phyloP scores from a whole-genome alignment of 2,113 vertebrate species.

The Carassius auratus region DNA sequence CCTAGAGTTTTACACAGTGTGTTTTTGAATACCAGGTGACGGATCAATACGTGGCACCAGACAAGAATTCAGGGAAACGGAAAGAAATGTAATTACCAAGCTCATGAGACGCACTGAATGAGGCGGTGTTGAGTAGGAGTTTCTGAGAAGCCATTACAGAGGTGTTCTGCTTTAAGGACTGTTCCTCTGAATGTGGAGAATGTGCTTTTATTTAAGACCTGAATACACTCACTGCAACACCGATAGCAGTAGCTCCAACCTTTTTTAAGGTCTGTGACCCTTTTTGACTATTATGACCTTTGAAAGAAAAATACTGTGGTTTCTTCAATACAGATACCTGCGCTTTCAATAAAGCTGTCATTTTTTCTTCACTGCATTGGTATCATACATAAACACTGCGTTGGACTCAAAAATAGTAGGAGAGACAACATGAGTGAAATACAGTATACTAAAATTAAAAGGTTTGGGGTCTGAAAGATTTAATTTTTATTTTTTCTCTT shows the following conservation, averaged over 20 bases:
- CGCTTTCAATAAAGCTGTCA: neutral
- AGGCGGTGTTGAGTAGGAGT: neutral
- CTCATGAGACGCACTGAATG: constrained; percentile 10
- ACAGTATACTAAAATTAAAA: neutral
- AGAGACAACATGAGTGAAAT: neutral
- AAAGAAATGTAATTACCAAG: constrained; percentile 32
- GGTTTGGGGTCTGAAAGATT: neutral
- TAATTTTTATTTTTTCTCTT: neutral
- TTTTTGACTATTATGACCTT: neutral
- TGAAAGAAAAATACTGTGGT: neutral
- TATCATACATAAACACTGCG: neutral
- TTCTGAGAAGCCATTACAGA: constrained; percentile 34
- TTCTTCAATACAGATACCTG: neutral
- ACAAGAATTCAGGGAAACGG: constrained; percentile 34
- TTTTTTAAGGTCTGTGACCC: neutral
- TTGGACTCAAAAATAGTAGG: neutral
- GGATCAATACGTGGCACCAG: constrained; percentile 18
- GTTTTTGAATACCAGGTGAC: constrained; percentile 27
- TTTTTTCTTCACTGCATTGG: neutral
- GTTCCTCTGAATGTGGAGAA: neutral
- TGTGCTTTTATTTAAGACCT: constrained; percentile 9
- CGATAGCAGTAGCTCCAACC: neutral
- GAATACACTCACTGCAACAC: neutral
- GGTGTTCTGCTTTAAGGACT: neutral
- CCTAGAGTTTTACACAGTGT: constrained; percentile 15